Conservation (phyloP, 2,888 invertebrate genomes). For the Plemyria rubiginata region DNA sequence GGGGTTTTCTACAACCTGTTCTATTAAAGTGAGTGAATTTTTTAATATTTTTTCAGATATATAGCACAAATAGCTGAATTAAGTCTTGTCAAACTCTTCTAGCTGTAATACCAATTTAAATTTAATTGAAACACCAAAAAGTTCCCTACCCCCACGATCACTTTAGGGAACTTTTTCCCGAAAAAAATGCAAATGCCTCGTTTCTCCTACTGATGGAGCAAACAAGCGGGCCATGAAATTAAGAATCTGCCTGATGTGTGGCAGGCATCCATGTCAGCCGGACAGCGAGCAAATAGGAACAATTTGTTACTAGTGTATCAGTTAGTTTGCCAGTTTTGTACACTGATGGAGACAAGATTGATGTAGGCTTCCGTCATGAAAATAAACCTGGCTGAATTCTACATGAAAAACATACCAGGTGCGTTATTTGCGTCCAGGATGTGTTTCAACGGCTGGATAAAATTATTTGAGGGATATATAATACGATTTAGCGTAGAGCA, state of each 20-base stretch:
- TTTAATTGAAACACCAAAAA: slow-evolving; percentile 16
- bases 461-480: slow-evolving; percentile 23
- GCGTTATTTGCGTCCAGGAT: slow-evolving; percentile 21
- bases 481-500: no score
- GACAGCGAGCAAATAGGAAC: slow-evolving; percentile 71
- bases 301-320: slow-evolving; percentile 66
- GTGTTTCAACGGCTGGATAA: slow-evolving; percentile 26
- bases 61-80: neutral
- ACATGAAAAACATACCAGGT: slow-evolving; percentile 32
- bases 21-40: no score
- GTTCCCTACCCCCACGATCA: slow-evolving; percentile 2
- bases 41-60: no score
- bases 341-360: slow-evolving; percentile 51
- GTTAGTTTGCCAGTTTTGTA: slow-evolving; percentile 45
- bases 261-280: slow-evolving; percentile 54
- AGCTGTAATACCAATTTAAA: slow-evolving; percentile 5
- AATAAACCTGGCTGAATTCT: slow-evolving; percentile 34
- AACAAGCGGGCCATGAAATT: slow-evolving; percentile 76
- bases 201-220: slow-evolving; percentile 44
- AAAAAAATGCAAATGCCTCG: slow-evolving; percentile 37
- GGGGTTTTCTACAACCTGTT: no score
- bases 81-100: neutral
- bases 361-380: slow-evolving; percentile 47
- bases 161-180: slow-evolving; percentile 18
- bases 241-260: slow-evolving; percentile 67